phyloP scores from a whole-genome alignment of 2,888 invertebrate species.

The Melipona bicolor region DNA sequence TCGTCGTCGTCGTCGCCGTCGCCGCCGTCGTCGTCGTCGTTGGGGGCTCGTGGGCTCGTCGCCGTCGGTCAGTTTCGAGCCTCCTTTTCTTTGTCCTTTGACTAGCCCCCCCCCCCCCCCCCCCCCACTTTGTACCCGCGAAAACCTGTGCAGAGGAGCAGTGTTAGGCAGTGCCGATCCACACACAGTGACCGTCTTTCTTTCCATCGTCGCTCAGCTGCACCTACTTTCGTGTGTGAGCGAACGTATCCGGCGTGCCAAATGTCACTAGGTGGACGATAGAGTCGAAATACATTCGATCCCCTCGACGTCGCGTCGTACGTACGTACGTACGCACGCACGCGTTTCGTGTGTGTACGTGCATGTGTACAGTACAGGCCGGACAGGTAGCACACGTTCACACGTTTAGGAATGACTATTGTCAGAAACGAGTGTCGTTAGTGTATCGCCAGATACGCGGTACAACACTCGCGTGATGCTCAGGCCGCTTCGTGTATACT shows the following conservation, averaged over 20 bases:
- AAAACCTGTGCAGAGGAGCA: constrained; percentile 60
- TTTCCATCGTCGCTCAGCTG: constrained; percentile 63
- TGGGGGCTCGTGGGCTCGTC: constrained; percentile 71
- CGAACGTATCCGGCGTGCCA: constrained; percentile 68
- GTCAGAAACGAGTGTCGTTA: constrained; percentile 34
- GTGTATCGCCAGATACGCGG: constrained; percentile 42
- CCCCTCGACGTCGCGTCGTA: constrained; percentile 36
- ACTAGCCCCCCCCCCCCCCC: constrained; percentile 45
- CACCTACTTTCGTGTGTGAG: constrained; percentile 62
- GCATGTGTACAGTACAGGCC: constrained; percentile 23
- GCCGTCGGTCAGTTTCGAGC: constrained; percentile 71
- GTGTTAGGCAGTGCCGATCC: constrained; percentile 66
- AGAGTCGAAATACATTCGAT: constrained; percentile 62
- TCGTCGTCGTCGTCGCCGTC: constrained; percentile 16
- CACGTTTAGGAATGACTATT: constrained; percentile 22
- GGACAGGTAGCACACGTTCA: constrained; percentile 20
- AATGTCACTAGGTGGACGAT: constrained; percentile 69
- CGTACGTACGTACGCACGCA: constrained; percentile 37
- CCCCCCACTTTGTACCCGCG: constrained; percentile 49
- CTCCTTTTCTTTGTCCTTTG: constrained; percentile 60
- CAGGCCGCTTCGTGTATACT: constrained; percentile 29
- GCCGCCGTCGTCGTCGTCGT: constrained; percentile 53
- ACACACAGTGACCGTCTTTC: constrained; percentile 67
- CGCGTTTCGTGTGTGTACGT: constrained; percentile 33
- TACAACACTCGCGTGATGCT: constrained; percentile 28